Conservation (phyloP, 2,113 vertebrate genomes). For the Sylvia atricapilla region DNA sequence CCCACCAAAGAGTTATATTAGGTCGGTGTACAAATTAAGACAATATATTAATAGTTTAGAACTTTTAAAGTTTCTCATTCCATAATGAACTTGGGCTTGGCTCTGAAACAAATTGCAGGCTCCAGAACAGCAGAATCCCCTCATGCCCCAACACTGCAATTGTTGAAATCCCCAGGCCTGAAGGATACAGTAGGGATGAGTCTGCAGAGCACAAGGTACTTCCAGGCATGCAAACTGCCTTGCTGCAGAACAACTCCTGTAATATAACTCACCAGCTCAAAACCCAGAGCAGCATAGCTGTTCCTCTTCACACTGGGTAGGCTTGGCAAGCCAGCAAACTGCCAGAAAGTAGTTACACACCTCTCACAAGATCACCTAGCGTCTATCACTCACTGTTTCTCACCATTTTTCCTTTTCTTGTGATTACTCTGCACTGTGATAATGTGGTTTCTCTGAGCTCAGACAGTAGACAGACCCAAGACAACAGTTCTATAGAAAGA, state of each 20-base stretch:
- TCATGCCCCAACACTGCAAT: accelerated
- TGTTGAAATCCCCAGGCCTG: neutral
- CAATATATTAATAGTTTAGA: neutral
- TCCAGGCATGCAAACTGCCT: neutral
- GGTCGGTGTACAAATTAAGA: neutral
- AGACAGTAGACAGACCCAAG: neutral
- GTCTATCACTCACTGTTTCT: neutral
- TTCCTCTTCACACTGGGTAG: neutral
- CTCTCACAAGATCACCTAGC: neutral
- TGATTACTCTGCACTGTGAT: neutral
- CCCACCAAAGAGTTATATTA: neutral
- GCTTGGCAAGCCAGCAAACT: neutral
- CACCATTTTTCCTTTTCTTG: neutral
- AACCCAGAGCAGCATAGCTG: neutral
- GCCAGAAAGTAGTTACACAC: neutral
- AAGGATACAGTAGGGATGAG: neutral
- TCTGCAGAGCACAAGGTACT: neutral
- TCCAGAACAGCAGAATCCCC: neutral
- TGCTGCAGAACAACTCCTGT: neutral
- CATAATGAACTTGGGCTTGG: neutral
- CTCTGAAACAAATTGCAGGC: neutral
- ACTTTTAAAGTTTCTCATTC: neutral
- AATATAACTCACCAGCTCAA: neutral
- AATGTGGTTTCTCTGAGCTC: neutral
- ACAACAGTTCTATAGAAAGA: neutral